Conservation (phyloP, 2,888 invertebrate species). For the Dynastes hyllus region DNA sequence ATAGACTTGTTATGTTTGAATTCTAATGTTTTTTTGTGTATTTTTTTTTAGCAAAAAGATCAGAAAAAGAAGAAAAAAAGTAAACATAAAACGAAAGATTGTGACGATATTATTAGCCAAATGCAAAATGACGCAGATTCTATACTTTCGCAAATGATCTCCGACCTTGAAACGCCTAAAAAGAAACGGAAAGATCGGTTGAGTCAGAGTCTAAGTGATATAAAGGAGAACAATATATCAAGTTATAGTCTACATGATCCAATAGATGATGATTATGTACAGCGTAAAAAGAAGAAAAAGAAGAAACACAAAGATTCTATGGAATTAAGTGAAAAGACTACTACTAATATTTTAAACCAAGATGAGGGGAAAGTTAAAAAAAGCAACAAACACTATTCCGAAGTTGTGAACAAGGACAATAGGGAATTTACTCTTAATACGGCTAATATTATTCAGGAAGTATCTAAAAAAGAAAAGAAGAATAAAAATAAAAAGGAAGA, state of each 20-base stretch:
- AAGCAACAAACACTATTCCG: not conserved
- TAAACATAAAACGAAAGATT: constrained; percentile 6
- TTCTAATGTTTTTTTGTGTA: no score
- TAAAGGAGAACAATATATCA: no score
- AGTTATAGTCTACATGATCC: not conserved
- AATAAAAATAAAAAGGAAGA: constrained; percentile 7
- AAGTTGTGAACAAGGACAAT: not conserved
- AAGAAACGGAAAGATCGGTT: not conserved
- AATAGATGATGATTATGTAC: not conserved
- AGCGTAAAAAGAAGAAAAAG: not conserved
- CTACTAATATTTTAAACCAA: not conserved
- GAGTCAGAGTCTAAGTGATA: not conserved
- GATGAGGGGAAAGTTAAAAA: constrained; percentile 1
- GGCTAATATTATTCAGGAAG: not conserved
- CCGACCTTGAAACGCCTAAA: not conserved
- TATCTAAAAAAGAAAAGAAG: not conserved
- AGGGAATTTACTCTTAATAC: not conserved
- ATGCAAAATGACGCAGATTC: not conserved
- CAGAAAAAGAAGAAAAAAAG: constrained; percentile 19
- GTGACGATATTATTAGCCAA: not conserved
- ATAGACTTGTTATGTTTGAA: no score
- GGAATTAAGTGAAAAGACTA: not conserved
- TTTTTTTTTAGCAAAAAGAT: not conserved
- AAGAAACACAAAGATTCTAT: constrained; percentile 8
- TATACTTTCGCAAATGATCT: constrained; percentile 16